Base-by-base conservation (phyloP, 92 coral and sea anemone species). In the Meandrina meandrites region DNA sequence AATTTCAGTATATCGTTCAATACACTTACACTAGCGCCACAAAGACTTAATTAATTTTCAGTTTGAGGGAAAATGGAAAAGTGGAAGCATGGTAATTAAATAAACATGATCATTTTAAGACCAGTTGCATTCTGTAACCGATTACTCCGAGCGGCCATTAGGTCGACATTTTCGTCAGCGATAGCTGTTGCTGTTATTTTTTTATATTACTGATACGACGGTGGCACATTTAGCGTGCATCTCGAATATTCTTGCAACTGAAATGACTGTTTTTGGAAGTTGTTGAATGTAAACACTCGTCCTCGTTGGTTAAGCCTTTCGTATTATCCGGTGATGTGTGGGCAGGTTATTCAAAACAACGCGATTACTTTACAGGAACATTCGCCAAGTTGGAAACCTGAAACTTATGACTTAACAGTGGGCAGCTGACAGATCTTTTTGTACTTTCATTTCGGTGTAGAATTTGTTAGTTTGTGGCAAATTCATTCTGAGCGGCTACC, bases 161-260 rank as follows among this genome's bases (percentile, higher is more conserved):
- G 12, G 35, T 9, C 35, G 30, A 60, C 22, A 60, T 60, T 7
- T 8, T 60, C 68, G 8, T 24, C n/a, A 60, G 67, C 67, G 9
- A 58, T 58, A 58, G 28, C 11, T 4, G 67, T 60, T 60, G 68
- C 14, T 60, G 11, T 60, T n/a, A n/a, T n/a, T 60, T 60, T 24
- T 60, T 2, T 60, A 6, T 22, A 1, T 56, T 15, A 13, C n/a
- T 2, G n/a, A 71, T 15, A 18, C 73, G 34, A 34, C 17, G 72
- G 11, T 42, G 36, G 10, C n/a, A 81, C 22, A 72, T 18, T 28
- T 17, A 17, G 32, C 32, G 50, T 34, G 15, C 37, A 16, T 51
- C 15, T 78, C 21, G n/a, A 78, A 78, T 17, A 78, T 30, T 30
- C 16, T 62, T 19, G 24, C 78, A 82, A 47, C 78, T 82, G 79